Conservation (phyloP, 2,797 vertebrate species). For the Myotis planiceps region DNA sequence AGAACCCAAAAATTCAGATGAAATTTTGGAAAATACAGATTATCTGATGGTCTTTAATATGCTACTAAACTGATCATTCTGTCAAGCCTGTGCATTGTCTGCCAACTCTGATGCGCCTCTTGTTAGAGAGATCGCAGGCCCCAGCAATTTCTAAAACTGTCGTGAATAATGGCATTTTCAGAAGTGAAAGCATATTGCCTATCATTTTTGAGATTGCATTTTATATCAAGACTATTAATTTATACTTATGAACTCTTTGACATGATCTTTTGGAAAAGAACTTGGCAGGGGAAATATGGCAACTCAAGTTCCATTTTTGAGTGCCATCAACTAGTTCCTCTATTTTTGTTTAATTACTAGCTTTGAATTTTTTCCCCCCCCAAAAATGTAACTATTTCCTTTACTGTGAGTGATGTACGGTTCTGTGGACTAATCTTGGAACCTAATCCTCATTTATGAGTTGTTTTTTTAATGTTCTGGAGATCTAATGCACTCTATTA, state of each 20-base stretch:
- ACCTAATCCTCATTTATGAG: neutral
- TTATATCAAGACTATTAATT: neutral
- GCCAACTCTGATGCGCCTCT: neutral
- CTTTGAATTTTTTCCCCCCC: neutral
- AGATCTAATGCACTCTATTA: too few species aligned
- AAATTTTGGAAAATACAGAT: neutral
- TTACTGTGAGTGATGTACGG: neutral
- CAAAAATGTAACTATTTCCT: neutral
- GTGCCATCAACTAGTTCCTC: neutral
- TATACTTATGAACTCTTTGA: neutral
- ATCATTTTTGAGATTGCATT: neutral
- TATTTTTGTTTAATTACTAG: slow-evolving; percentile 17
- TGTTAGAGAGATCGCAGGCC: neutral
- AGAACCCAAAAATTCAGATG: slow-evolving; percentile 11
- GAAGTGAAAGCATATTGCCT: neutral
- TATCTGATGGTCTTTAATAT: neutral
- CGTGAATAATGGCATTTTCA: neutral
- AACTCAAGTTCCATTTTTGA: neutral
- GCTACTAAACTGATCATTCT: neutral
- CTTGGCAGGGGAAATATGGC: neutral
- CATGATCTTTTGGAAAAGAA: neutral
- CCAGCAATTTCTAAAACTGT: neutral
- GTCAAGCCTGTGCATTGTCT: neutral
- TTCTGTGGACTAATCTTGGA: slow-evolving; percentile 7
- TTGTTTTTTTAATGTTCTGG: too few species aligned